Conservation (phyloP, 2,888 invertebrate genomes). For the Choreutis nemorana region DNA sequence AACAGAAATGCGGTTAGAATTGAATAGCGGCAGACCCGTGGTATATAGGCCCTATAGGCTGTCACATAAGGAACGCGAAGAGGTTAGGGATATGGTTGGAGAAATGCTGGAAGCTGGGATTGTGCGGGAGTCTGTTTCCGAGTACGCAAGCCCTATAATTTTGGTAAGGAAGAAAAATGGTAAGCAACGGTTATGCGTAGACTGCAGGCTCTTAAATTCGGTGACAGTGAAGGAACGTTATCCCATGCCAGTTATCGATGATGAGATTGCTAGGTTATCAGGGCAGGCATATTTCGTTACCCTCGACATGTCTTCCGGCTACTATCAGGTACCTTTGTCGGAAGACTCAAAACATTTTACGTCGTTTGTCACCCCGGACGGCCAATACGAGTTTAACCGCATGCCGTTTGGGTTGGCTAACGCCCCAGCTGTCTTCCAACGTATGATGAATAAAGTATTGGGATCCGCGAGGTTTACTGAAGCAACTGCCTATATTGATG, state of each 20-base stretch:
- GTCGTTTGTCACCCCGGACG: too few relatives aligned
- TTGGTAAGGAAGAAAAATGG: conserved; percentile 11
- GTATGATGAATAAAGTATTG: conserved; percentile 5
- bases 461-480: conserved; percentile 3
- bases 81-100: conserved; percentile 12
- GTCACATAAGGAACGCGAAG: conserved; percentile 11
- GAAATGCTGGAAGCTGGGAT: conserved; percentile 15
- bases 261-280: conserved; percentile 11
- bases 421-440: conserved; percentile 18
- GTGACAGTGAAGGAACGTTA: conserved; percentile 15
- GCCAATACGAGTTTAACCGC: too few relatives aligned
- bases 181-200: conserved; percentile 8
- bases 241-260: conserved; percentile 14
- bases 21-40: conserved; percentile 11
- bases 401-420: conserved; percentile 7
- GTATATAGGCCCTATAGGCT: conserved; percentile 15
- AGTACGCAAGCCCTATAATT: conserved; percentile 15
- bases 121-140: conserved; percentile 12
- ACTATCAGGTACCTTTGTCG: neutral
- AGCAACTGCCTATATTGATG: conserved; percentile 8
- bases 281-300: conserved; percentile 12
- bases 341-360: too few relatives aligned
- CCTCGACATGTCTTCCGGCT: conserved; percentile 8
- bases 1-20: conserved; percentile 12
- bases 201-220: conserved; percentile 13